Conservation (phyloP, 1,140 invertebrate genomes). For the Melipona quadrifasciata region DNA sequence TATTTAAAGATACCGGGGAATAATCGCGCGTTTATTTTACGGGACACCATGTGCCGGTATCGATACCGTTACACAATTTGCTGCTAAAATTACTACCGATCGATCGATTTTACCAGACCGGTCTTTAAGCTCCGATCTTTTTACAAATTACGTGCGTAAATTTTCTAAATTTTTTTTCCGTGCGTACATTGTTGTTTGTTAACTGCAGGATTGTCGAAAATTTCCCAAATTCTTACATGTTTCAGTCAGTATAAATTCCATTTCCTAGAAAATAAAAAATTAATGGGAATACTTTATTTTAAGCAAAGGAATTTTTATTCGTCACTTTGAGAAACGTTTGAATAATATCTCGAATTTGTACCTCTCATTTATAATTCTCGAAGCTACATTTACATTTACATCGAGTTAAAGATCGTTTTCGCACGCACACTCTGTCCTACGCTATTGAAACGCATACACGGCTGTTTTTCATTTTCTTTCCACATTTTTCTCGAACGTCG, state of each 20-base stretch:
- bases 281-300: no score
- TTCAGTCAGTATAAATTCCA: no score
- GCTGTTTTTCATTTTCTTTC: background rate
- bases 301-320: no score
- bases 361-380: no score
- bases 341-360: no score
- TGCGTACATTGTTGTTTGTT: background rate
- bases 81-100: background rate
- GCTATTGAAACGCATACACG: background rate
- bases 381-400: constrained; percentile 15
- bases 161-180: background rate
- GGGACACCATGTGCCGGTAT: background rate
- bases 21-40: constrained; percentile 4
- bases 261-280: background rate
- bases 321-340: no score
- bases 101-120: background rate
- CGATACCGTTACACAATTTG: constrained; percentile 10
- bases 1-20: constrained; percentile 13
- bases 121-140: constrained; percentile 2
- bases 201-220: background rate
- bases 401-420: constrained; percentile 18
- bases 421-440: background rate
- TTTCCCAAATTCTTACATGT: no score
- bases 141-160: background rate
- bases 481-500: constrained; percentile 23